Evolutionary conservation across 1,140 invertebrate genomes (phyloP), one percentile per base, ranked within the genome.

Genomic region (Globodera ellingtonae): DNA sequence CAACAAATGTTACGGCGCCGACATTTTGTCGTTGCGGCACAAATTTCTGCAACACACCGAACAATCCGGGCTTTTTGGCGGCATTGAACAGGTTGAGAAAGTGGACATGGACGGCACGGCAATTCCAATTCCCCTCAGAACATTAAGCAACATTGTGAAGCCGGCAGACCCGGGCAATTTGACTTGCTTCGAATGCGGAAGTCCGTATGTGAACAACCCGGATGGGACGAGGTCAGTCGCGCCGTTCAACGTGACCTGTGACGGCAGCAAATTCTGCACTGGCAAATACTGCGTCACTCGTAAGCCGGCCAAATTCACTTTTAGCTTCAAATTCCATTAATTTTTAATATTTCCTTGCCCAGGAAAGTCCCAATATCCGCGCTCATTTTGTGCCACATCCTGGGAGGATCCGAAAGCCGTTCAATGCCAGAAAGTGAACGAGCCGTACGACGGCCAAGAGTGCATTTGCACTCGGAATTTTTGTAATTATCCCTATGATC

Each of bases 41-140:
- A 21, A 76, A 76, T 46, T 76, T 76, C 48, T 76, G 75, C 48
- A 76, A 76, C 67, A 76, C 75, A 13, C 75, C 75, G 47, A 76
- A 76, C 47, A 76, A 76, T 4, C 52, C 75, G 1, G 21, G 62
- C 52, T 76, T 76, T 66, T 47, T 21, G n/a, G 6, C 21, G 21
- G 52, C 52, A 10, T 67, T 76, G n/a, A 66, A 66, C 67, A 76
- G 75, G 75, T 76, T 10, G 18, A 46, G 35, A 76, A 44, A 24
- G 0, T 15, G 21, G 9, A 46, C 10, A 24, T 24, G n/a, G 59
- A 75, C 15, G 48, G 5, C 13, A 44, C 59, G 5, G 7, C n/a
- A 67, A 47, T 15, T 65, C 0, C 47, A 7, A 69, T 67, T 24
- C 21, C 67, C 7, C 48, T 59, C 67, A 76, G 75, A 2, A 65